A percentile compares a stretch with the other conserved stretches of the same genome.
Conservation (phyloP, 2,888 invertebrate genomes). For the Lathronympha strigana region DNA sequence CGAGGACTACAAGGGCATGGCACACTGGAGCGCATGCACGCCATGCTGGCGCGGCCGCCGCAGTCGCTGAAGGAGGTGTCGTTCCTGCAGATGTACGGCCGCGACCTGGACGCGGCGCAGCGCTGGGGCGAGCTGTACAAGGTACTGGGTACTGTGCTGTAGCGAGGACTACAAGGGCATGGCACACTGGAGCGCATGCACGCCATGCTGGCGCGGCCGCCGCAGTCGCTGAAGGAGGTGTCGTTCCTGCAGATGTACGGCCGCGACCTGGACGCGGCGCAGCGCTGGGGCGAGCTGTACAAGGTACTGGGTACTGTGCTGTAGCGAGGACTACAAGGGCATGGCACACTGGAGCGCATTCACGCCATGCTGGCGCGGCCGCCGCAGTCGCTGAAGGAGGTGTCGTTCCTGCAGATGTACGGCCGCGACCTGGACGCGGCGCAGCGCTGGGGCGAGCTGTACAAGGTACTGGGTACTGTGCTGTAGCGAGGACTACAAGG, state of each 20-base stretch:
- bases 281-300: slow-evolving; percentile 97
- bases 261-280: slow-evolving; percentile 95
- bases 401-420: slow-evolving; percentile 98
- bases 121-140: slow-evolving; percentile 97
- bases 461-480: slow-evolving; percentile 84
- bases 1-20: slow-evolving; percentile 98
- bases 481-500: slow-evolving; percentile 92
- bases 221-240: slow-evolving; percentile 98
- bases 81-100: slow-evolving; percentile 98
- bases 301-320: slow-evolving; percentile 78
- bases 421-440: slow-evolving; percentile 97
- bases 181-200: slow-evolving; percentile 98
- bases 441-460: slow-evolving; percentile 96
- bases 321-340: slow-evolving; percentile 93
- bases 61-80: slow-evolving; percentile 99
- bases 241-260: slow-evolving; percentile 99
- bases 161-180: slow-evolving; percentile 98
- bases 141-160: slow-evolving; percentile 94
- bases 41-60: slow-evolving; percentile 96
- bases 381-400: slow-evolving; percentile 98
- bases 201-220: slow-evolving; percentile 95
- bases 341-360: slow-evolving; percentile 98
- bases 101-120: slow-evolving; percentile 96
- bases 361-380: slow-evolving; percentile 97
- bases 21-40: slow-evolving; percentile 96